Evolutionary conservation across 2,888 invertebrate species (phyloP).

Genomic region (Pachliopta kotzebuea): DNA sequence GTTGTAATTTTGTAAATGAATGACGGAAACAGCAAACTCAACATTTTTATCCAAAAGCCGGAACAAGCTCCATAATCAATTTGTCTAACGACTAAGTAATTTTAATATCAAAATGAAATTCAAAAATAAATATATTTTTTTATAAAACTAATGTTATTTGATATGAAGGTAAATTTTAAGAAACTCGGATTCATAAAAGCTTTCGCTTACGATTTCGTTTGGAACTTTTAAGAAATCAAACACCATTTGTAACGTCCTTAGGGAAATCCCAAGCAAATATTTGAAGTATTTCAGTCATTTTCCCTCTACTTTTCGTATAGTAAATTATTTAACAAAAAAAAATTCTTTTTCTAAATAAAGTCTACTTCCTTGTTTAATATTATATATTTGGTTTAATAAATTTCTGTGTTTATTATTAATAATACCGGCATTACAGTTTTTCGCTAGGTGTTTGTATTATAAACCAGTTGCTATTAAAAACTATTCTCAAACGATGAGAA

Average conservation of each 20-base stretch:
- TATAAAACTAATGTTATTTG: conserved; percentile 1
- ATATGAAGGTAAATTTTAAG: conserved; percentile 42
- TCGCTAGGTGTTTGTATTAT: too few relatives aligned
- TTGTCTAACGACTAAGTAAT: too few relatives aligned
- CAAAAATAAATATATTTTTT: too few relatives aligned
- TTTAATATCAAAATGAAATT: too few relatives aligned
- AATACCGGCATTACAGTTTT: too few relatives aligned
- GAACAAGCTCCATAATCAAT: too few relatives aligned
- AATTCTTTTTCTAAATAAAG: neutral
- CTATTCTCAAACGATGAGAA: neutral
- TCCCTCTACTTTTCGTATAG: neutral
- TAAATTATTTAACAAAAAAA: neutral
- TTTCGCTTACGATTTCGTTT: conserved; percentile 29
- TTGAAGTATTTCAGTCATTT: conserved; percentile 16
- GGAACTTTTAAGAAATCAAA: conserved; percentile 30
- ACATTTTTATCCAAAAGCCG: neutral
- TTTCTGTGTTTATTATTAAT: too few relatives aligned
- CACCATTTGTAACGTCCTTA: conserved; percentile 20
- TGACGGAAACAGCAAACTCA: neutral
- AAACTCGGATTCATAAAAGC: conserved; percentile 40
- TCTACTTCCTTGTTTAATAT: neutral
- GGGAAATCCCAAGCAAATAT: conserved; percentile 23
- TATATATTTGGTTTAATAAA: neutral
- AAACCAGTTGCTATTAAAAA: neutral
- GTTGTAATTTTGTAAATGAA: neutral